Evolutionary conservation across 2,888 invertebrate genomes (phyloP), one percentile per base, ranked within the genome.

Genomic region (Salpingus planirostris): DNA sequence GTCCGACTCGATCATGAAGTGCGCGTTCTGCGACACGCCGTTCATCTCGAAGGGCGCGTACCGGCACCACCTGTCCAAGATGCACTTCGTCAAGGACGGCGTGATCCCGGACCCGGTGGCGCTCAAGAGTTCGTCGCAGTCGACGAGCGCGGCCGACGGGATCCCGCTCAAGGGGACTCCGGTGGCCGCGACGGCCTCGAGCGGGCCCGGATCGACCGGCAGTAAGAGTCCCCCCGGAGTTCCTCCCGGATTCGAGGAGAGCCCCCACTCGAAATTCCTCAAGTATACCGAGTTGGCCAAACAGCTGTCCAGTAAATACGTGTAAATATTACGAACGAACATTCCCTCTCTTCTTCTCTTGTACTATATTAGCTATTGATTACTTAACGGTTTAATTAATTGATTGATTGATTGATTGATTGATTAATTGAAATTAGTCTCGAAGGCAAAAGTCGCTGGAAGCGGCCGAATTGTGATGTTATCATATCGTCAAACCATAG

Each of bases 281-380:
- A 95, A 95, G 73, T 96, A 96, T 71, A 93, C 93, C 62, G 93
- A 96, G 71, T 80, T 96, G 69, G 96, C 96, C 59, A 95, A 95
- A 70, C 95, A 96, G 71, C 74, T 96, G 65, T 93, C 93, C 64
- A 92, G 91, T 71, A 93, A 93, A 73, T 92, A 91, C 73, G 86
- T 87, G 76, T 89, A 83, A 78, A 69, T 51, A 50, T 39, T 45
- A n/a, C n/a, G n/a, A n/a, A n/a, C n/a, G 24, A 46, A 49, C 52
- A 52, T 51, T 52, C 50, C 53, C n/a, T n/a, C n/a, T n/a, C n/a
- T n/a, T n/a, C n/a, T n/a, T 50, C 47, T 49, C 49, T 50, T 52
- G 44, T 49, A 45, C 46, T 46, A 34, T 43, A 44, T 44, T n/a
- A n/a, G 5, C 11, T 39, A 31, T 47, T 47, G 42, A 46, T 41